Evolutionary conservation across 2,113 vertebrate species (phyloP), one percentile per base, ranked within the genome.

Genomic region (Malurus elegans): DNA sequence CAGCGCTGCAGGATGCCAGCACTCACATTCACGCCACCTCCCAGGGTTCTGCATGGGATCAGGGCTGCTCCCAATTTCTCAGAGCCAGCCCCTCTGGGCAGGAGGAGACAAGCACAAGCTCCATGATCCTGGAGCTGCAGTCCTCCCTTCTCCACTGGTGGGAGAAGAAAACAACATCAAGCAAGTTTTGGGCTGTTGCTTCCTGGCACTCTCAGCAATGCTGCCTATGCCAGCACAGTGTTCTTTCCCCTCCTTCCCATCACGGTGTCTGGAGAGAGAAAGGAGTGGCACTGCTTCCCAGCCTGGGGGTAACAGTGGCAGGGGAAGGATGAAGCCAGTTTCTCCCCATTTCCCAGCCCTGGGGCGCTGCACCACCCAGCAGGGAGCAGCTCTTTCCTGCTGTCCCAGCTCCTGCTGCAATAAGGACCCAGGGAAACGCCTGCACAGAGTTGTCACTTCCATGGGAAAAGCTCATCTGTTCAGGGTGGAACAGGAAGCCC

Each of bases 21-120:
- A 0, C 45, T 76, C 9, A 0, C 40, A 11, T 40, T 42, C 51
- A 20, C 0, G 0, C 40, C 2, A 3, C 62, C 40, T 83, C 58
- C 54, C 6, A 1, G 32, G 14, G n/a, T 2, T 69, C 58, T 40
- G 31, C 91, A 70, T 0, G 0, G 53, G 13, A n/a, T 64, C 4
- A 0, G 58, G 25, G 60, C 79, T 88, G 86, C 67, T 92, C 82
- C 51, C 4, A 2, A 8, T 38, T 73, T 60, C n/a, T 42, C 71
- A 1, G 1, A 86, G 51, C 56, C 88, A 75, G 25, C 15, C 38
- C 62, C 10, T 13, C 54, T 1, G 5, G 88, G 79, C 86, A 91
- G 86, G 76, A 90, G 66, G 74, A 86, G 72, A 91, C 79, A 90
- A 90, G 82, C 54, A 76, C 34, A 17, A 79, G 79, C 74, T 65